Conservation (phyloP, 2,797 vertebrate species). For the Numenius phaeopus region DNA sequence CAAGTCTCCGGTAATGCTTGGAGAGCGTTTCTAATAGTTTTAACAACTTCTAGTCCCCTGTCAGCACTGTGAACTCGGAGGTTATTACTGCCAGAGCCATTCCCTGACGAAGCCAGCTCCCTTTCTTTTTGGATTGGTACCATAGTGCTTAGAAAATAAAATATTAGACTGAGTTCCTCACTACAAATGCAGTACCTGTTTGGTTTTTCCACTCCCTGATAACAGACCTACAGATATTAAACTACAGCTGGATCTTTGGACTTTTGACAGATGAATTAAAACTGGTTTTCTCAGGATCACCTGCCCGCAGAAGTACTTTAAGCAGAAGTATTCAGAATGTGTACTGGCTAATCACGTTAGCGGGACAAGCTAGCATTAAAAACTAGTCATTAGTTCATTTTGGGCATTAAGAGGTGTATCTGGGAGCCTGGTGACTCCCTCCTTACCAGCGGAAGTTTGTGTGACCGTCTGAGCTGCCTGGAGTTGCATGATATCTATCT, state of each 20-base stretch:
- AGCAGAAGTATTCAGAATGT: not conserved
- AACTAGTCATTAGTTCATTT: not conserved
- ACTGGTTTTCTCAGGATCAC: not conserved
- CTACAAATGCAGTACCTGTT: not conserved
- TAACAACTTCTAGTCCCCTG: not conserved
- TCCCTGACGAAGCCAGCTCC: not conserved
- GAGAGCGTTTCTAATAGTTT: not conserved
- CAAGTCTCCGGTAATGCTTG: not conserved
- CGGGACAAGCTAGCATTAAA: not conserved
- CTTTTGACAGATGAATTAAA: not conserved
- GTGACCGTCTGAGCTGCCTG: slow-evolving; percentile 91
- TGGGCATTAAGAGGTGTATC: not conserved
- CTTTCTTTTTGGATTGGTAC: not conserved
- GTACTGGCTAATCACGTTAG: not conserved
- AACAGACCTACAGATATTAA: not conserved
- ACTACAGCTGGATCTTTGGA: not conserved
- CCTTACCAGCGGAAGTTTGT: slow-evolving; percentile 94
- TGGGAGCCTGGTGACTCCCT: not conserved
- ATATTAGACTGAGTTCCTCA: not conserved
- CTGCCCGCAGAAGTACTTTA: not conserved
- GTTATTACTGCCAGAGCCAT: not conserved
- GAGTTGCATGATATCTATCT: slow-evolving; percentile 95
- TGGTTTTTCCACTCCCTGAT: not conserved
- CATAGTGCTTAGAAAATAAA: not conserved
- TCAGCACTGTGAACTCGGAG: not conserved